Percentiles rank a stretch among this genome's conserved stretches.
These are phyloP conservation scores for Microcaecilia unicolor DNA, from an alignment of 2,797 vertebrate species.

Conservation along the genomic window DNA sequence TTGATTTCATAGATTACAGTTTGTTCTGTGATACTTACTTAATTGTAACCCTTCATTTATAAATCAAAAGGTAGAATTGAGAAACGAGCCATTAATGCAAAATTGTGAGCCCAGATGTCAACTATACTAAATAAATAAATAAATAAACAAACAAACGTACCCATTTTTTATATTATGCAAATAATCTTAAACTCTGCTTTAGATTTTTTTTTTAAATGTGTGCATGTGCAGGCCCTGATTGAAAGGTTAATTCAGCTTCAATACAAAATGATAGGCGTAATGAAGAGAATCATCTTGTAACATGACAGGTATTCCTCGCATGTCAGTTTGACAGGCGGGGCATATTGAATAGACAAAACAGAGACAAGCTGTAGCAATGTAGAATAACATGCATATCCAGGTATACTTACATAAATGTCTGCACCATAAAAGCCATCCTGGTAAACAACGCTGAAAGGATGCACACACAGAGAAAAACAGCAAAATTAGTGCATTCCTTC, in stretches of 20 bases:
- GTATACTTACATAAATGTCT: constrained; percentile 97
- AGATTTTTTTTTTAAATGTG: constrained; percentile 13
- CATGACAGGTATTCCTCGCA: constrained; percentile 14
- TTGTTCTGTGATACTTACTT: no score
- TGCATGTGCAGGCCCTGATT: constrained; percentile 23
- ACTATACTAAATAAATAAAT: no score
- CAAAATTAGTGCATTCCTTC: constrained; percentile 77
- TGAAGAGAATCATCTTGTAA: constrained; percentile 29
- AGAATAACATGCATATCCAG: no score
- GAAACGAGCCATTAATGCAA: no score
- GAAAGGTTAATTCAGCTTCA: constrained; percentile 25
- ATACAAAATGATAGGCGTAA: constrained; percentile 23
- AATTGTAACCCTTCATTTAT: no score
- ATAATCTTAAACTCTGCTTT: neutral
- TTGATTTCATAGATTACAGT: no score
- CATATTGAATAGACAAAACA: constrained; percentile 23
- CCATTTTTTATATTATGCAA: neutral
- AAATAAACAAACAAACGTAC: no score
- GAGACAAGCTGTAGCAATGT: constrained; percentile 30
- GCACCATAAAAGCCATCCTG: constrained; percentile 98
- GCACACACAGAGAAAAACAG: constrained; percentile 80
- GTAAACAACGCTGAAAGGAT: constrained; percentile 89
- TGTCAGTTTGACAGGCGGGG: constrained; percentile 30
- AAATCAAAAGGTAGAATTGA: no score
- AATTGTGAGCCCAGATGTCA: no score